Conservation (phyloP, 2,888 invertebrate species). For the Pandemis cinnamomeana region DNA sequence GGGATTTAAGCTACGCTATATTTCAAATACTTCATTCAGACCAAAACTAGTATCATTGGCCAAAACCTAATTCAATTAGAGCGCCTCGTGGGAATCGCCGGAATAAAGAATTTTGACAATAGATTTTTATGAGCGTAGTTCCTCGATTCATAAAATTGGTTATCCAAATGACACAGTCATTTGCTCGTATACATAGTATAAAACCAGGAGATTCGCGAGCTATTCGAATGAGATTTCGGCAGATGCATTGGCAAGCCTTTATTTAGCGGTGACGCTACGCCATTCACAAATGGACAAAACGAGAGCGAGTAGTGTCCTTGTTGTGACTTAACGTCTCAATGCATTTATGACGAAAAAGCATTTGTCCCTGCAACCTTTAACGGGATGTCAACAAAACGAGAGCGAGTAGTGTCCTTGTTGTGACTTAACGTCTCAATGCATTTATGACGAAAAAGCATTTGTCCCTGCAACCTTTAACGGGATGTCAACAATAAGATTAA, state of each 20-base stretch:
- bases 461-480: conserved; percentile 23
- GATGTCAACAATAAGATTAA: conserved; percentile 22
- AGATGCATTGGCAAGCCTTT: conserved; percentile 54
- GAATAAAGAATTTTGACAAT: conserved; percentile 61
- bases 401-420: conserved; percentile 29
- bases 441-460: conserved; percentile 34
- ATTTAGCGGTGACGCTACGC: conserved; percentile 42
- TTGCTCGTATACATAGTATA: conserved; percentile 42
- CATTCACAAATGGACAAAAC: conserved; percentile 33
- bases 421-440: conserved; percentile 24
- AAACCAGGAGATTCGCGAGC: conserved; percentile 13
- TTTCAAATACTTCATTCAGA: conserved; percentile 7
- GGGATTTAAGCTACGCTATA: conserved; percentile 18
- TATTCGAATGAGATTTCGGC: conserved; percentile 28
- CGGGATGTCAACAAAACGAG: conserved; percentile 20
- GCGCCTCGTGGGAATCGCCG: conserved; percentile 60
- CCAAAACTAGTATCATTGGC: conserved; percentile 11
- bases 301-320: conserved; percentile 28
- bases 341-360: conserved; percentile 37
- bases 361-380: conserved; percentile 24
- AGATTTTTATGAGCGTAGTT: conserved; percentile 65
- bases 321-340: conserved; percentile 17
- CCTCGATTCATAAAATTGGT: conserved; percentile 67
- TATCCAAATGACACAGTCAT: conserved; percentile 64
- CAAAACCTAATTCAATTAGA: conserved; percentile 39